A percentile compares a stretch with the other conserved stretches of the same genome.
phyloP scores from a whole-genome alignment of 1,140 invertebrate species.

The Grapholita molesta region DNA sequence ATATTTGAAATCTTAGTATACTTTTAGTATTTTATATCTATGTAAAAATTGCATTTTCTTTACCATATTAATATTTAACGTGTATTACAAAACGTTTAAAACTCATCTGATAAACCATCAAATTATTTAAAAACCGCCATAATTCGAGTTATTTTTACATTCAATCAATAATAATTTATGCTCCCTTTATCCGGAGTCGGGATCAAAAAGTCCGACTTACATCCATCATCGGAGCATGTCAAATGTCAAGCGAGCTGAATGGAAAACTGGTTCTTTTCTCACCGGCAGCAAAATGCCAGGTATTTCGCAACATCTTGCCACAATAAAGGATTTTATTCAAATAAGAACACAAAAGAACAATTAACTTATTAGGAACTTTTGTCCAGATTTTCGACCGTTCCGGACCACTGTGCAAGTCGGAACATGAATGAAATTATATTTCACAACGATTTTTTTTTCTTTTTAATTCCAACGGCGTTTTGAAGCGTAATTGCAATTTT shows the following conservation, averaged over 20 bases:
- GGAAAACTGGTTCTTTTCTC: conserved; percentile 7
- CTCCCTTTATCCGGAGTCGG: not conserved
- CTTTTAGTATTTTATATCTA: no score
- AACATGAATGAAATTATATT: not conserved
- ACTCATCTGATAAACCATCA: no score
- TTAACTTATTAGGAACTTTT: conserved; percentile 15
- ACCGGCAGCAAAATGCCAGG: not conserved
- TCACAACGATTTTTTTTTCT: not conserved
- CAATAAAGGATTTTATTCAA: conserved; percentile 11
- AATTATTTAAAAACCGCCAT: not conserved
- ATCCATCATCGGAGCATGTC: conserved; percentile 14
- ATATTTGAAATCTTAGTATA: no score
- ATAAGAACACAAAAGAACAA: conserved; percentile 5
- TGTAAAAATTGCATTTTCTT: no score
- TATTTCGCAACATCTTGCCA: conserved; percentile 13
- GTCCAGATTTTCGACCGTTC: not conserved
- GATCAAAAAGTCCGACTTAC: conserved; percentile 4
- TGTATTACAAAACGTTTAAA: not conserved
- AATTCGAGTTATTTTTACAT: not conserved
- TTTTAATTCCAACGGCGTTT: not conserved
- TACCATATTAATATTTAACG: no score
- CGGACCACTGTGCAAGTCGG: not conserved
- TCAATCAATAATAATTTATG: conserved; percentile 3
- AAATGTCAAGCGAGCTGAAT: conserved; percentile 5
- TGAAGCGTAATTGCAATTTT: not conserved